These are phyloP conservation scores for Nemurella pictetii DNA, from an alignment of 2,888 invertebrate species.

Conservation along the genomic window DNA sequence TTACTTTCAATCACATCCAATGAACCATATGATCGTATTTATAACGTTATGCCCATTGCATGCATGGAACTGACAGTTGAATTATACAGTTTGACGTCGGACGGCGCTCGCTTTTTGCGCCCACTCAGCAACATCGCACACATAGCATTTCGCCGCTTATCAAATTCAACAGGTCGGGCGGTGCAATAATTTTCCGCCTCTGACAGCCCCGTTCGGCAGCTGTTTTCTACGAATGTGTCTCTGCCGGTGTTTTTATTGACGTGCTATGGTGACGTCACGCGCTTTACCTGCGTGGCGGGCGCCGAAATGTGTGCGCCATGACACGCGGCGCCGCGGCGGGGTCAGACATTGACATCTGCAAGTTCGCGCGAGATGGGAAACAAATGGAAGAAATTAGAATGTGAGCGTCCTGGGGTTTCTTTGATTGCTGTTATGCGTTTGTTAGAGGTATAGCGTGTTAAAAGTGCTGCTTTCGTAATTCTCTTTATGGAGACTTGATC, in stretches of 20 bases:
- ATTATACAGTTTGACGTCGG: background rate
- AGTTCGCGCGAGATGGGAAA: background rate
- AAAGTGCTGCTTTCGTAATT: too few relatives aligned
- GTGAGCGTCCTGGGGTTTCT: too few relatives aligned
- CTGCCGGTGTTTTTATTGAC: constrained; percentile 21
- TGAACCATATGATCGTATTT: background rate
- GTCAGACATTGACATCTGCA: background rate
- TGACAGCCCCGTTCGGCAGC: background rate
- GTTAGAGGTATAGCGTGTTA: too few relatives aligned
- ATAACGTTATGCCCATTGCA: background rate
- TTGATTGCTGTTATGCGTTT: too few relatives aligned
- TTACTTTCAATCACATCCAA: background rate
- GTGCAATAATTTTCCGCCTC: background rate
- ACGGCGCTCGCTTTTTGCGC: background rate
- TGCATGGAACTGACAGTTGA: background rate
- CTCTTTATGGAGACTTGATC: too few relatives aligned
- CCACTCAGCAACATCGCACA: background rate
- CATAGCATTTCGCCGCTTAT: background rate
- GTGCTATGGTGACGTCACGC: constrained; percentile 17
- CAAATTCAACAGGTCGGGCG: background rate
- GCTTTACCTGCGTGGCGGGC: constrained; percentile 13
- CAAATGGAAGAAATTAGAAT: background rate
- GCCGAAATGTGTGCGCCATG: background rate
- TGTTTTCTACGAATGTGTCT: constrained; percentile 8
- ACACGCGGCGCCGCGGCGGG: background rate